These are phyloP conservation scores for Hylia prasina DNA, from an alignment of 2,113 vertebrate species.

Conservation along the genomic window DNA sequence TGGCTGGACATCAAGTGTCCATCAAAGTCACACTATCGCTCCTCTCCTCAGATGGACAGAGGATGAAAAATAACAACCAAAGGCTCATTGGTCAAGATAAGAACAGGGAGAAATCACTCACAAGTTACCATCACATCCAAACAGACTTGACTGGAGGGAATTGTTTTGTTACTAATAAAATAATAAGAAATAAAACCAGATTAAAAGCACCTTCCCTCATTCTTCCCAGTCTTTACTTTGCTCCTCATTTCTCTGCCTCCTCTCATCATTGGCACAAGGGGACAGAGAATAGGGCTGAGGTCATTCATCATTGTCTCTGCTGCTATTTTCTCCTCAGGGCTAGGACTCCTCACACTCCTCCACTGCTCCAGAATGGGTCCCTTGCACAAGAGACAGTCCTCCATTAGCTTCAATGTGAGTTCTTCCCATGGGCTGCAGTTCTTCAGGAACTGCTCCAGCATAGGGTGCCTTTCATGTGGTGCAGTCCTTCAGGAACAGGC, in stretches of 20 bases:
- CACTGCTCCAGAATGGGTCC: not conserved
- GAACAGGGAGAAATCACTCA: not conserved
- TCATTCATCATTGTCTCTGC: not conserved
- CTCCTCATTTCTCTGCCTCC: not conserved
- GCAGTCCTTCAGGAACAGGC: not conserved
- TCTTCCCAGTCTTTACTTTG: not conserved
- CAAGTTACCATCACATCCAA: not conserved
- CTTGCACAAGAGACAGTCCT: no score
- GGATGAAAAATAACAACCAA: not conserved
- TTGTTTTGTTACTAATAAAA: not conserved
- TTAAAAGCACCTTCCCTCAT: not conserved
- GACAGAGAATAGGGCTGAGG: not conserved
- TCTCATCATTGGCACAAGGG: not conserved
- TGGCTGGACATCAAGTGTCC: not conserved
- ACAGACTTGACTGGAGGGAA: fast-evolving
- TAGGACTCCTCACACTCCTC: not conserved
- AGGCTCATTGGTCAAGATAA: not conserved
- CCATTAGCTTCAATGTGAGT: not conserved
- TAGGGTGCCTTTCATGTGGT: not conserved
- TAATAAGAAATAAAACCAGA: not conserved
- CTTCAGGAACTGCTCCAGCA: not conserved
- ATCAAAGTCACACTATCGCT: not conserved
- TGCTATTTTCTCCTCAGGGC: not conserved
- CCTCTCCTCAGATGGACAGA: not conserved
- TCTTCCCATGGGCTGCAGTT: not conserved